Evolutionary conservation across 2,888 invertebrate species (phyloP), one percentile per base, ranked within the genome.

Genomic region (Eumerus sabulonum): DNA sequence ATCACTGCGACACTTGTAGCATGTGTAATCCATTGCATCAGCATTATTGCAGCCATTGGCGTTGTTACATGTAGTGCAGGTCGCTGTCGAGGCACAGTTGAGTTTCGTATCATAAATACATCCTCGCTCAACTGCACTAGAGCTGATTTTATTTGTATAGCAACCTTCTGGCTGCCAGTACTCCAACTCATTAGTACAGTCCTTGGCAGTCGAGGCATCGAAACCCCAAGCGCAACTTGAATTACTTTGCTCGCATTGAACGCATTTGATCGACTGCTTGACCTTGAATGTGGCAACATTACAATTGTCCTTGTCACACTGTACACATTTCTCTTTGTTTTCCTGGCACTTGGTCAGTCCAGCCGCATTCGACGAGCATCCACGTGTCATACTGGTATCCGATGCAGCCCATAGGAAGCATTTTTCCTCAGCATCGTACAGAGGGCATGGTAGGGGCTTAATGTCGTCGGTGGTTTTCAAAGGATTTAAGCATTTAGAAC

Each of bases 1-100:
- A 47, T 84, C 84, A 66, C 84, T 85, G 40, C 85, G 84, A 45
- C 86, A 86, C 1, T 79, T 72, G 44, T 84, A 82, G 45, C 86
- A 86, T 1, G 66, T 83, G 12, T 82, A 83, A 5, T 57, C 57
- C 38, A 18, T 14, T 0, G 5, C 11, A 4, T 54, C 70, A 5
- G 16, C 19, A 4, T 47, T 76, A 54, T 85, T 85, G 68, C 85
- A 84, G 13, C 79, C 84, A 42, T 62, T 44, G 0, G 9, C 36
- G 7, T 2, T 4, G 1, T 14, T 60, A 44, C 84, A 84, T n/a
- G 76, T 51, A 0, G 16, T 50, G 48, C 85, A 85, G 14, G 18
- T 40, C 1, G n/a, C 45, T 0, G 35, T 50, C 0, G 3, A 38
- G 0, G 17, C 35, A 38, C 83, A 84, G 0, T 62, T 27, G 7